These are phyloP conservation scores for Azemiops feae DNA, from an alignment of 2,113 vertebrate genomes.

Conservation along the genomic window DNA sequence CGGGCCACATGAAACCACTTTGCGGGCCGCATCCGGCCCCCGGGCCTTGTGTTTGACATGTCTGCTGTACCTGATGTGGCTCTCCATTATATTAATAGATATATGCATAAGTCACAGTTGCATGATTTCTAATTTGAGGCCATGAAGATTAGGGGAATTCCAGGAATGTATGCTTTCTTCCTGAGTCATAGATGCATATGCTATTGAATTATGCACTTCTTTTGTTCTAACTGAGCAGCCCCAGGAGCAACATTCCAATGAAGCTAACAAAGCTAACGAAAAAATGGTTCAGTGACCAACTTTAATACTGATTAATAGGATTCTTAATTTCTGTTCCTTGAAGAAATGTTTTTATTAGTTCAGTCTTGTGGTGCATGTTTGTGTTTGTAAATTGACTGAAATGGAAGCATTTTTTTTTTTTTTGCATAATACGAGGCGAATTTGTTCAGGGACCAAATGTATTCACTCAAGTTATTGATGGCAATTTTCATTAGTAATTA, in stretches of 20 bases:
- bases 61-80: neutral
- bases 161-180: neutral
- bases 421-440: neutral
- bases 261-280: slow-evolving; percentile 29
- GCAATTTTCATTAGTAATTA: neutral
- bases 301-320: slow-evolving; percentile 37
- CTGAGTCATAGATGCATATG: neutral
- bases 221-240: neutral
- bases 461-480: neutral
- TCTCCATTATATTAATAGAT: neutral
- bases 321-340: neutral
- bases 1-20: too few species aligned
- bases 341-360: slow-evolving; percentile 8
- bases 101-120: neutral
- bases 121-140: neutral
- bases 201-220: neutral
- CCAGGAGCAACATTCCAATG: slow-evolving; percentile 1
- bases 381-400: neutral
- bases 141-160: neutral
- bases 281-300: slow-evolving; percentile 23
- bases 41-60: too few species aligned
- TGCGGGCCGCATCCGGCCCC: too few species aligned
- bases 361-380: neutral
- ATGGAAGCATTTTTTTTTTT: neutral
- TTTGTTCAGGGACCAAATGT: neutral